Conservation (phyloP, 2,113 vertebrate species). For the Catharus minimus region DNA sequence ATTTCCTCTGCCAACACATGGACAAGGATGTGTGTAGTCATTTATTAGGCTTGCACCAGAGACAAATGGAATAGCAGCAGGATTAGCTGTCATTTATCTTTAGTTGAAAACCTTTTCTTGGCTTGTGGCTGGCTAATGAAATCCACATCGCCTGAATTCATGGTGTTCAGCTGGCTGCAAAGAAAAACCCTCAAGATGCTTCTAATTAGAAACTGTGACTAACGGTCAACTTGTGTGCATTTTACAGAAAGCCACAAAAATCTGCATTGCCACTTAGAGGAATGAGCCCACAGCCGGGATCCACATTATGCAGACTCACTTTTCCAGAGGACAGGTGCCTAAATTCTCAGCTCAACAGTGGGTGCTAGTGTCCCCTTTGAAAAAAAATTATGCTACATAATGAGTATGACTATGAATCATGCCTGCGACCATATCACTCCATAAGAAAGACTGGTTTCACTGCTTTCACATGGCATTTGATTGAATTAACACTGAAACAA, state of each 20-base stretch:
- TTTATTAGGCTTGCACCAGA: slow-evolving; percentile 35
- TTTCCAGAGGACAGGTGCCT: slow-evolving; percentile 49
- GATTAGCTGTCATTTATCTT: slow-evolving; percentile 50
- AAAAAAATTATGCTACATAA: slow-evolving; percentile 14
- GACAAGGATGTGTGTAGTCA: slow-evolving; percentile 20
- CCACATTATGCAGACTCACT: neutral
- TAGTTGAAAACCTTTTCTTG: neutral
- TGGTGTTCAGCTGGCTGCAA: slow-evolving; percentile 37
- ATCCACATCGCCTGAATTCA: slow-evolving; percentile 48
- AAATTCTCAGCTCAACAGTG: slow-evolving; percentile 20
- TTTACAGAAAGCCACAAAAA: slow-evolving; percentile 50
- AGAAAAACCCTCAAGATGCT: slow-evolving; percentile 59
- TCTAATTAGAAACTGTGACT: slow-evolving; percentile 64
- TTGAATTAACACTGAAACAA: slow-evolving; percentile 46
- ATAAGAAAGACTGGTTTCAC: slow-evolving; percentile 26
- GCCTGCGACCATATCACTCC: neutral
- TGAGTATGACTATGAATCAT: neutral
- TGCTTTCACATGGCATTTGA: slow-evolving; percentile 24
- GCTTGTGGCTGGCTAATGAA: slow-evolving; percentile 64
- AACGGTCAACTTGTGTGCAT: slow-evolving; percentile 50
- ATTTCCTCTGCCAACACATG: slow-evolving; percentile 51
- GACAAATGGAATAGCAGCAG: slow-evolving; percentile 37
- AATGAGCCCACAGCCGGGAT: slow-evolving; percentile 6
- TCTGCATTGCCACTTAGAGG: slow-evolving; percentile 21
- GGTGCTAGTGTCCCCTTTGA: neutral